Conservation (phyloP, 2,888 invertebrate species). For the Plagodis dolabraria region DNA sequence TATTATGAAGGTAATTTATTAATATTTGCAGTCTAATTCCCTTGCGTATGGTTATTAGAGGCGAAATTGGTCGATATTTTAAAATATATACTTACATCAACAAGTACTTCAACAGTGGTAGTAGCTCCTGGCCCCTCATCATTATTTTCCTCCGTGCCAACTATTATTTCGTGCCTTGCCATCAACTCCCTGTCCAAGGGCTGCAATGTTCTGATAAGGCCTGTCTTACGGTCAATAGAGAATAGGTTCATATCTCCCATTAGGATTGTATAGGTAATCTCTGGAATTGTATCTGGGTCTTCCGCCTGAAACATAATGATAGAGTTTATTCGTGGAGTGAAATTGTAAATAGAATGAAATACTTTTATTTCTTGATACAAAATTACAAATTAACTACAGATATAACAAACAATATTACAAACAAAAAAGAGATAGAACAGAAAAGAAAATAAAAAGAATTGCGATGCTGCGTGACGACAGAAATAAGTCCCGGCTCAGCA, state of each 20-base stretch:
- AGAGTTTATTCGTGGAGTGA: no score
- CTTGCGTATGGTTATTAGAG: neutral
- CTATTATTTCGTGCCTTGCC: constrained; percentile 88
- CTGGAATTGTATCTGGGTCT: constrained; percentile 92
- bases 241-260: constrained; percentile 93
- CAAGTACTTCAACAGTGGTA: constrained; percentile 89
- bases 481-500: no score
- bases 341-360: no score
- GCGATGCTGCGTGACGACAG: no score
- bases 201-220: constrained; percentile 90
- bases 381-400: no score
- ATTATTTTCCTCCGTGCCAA: constrained; percentile 94
- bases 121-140: constrained; percentile 88
- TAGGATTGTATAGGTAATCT: constrained; percentile 93
- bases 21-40: no score
- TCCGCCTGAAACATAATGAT: constrained; percentile 85
- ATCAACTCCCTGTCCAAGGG: constrained; percentile 92
- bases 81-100: constrained; percentile 81
- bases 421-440: no score
- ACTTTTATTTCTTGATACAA: no score
- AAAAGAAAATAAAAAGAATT: no score
- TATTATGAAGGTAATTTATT: no score
- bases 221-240: constrained; percentile 91
- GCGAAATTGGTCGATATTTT: neutral
- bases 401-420: no score